phyloP scores from a whole-genome alignment of 2,797 vertebrate genomes.

The Vespertilio murinus region DNA sequence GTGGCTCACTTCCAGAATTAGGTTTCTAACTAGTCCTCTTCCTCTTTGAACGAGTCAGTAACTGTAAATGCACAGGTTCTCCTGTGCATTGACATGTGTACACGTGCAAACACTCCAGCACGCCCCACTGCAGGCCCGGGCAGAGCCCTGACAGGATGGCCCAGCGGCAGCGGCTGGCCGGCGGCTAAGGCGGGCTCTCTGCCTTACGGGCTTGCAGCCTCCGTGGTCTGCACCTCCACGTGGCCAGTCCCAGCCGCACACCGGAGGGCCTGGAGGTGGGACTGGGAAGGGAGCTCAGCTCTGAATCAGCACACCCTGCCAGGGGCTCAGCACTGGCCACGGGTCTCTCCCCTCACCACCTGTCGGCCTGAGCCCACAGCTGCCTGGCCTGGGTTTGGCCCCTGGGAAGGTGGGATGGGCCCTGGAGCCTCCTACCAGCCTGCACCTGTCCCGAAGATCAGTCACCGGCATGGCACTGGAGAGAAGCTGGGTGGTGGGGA shows the following conservation, averaged over 20 bases:
- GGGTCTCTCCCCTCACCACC: not conserved
- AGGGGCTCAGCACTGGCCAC: not conserved
- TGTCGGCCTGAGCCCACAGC: not conserved
- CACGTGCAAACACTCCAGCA: not conserved
- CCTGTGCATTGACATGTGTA: fast-evolving
- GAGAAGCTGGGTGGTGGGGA: not conserved
- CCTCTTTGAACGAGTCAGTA: not conserved
- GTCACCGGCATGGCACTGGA: too few relatives aligned
- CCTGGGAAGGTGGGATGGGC: not conserved
- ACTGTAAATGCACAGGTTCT: not conserved
- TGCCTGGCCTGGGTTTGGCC: not conserved
- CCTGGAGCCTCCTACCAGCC: not conserved
- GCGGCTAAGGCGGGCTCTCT: not conserved
- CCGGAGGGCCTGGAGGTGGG: not conserved
- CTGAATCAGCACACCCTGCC: fast-evolving
- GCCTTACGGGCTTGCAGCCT: not conserved
- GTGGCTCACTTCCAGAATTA: not conserved
- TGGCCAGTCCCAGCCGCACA: not conserved
- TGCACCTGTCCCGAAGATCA: not conserved
- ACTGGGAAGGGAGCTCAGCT: not conserved
- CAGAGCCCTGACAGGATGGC: too few relatives aligned
- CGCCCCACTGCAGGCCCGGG: not conserved
- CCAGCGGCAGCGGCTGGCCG: fast-evolving
- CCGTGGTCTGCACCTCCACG: not conserved
- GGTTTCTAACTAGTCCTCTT: not conserved